A percentile compares a stretch with the other conserved stretches of the same genome.
Conservation (phyloP, 2,113 vertebrate genomes). For the Pluvialis apricaria region DNA sequence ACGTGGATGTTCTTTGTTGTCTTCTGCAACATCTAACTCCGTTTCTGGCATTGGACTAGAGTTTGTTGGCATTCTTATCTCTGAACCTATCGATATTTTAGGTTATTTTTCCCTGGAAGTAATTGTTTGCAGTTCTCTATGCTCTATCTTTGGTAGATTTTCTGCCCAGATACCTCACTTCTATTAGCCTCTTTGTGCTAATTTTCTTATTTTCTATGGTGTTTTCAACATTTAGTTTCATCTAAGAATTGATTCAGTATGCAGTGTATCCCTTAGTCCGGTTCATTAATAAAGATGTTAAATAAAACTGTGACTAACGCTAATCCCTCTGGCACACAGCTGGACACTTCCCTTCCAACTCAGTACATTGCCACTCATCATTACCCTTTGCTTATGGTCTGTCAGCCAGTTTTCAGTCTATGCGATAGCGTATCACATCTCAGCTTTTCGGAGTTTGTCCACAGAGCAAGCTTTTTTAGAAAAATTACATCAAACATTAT, state of each 20-base stretch:
- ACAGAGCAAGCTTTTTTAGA: neutral
- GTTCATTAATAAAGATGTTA: constrained; percentile 60
- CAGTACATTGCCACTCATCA: constrained; percentile 23
- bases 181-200: neutral
- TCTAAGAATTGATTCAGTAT: neutral
- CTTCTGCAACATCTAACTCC: neutral
- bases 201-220: neutral
- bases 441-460: neutral
- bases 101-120: neutral
- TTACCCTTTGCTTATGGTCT: constrained; percentile 21
- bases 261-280: neutral
- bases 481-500: neutral
- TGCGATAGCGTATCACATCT: neutral
- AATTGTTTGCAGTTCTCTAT: neutral
- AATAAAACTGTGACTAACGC: constrained; percentile 60
- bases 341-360: constrained; percentile 47
- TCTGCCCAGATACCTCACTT: neutral
- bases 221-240: neutral
- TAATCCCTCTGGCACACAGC: constrained; percentile 60
- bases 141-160: neutral
- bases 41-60: neutral
- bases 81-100: neutral
- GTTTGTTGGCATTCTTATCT: neutral
- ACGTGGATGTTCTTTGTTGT: neutral
- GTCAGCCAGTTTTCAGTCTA: neutral